Percentiles rank a stretch among this genome's conserved stretches.
Evolutionary conservation across 2,888 invertebrate genomes (phyloP).

Genomic region (Cryptus armator): DNA sequence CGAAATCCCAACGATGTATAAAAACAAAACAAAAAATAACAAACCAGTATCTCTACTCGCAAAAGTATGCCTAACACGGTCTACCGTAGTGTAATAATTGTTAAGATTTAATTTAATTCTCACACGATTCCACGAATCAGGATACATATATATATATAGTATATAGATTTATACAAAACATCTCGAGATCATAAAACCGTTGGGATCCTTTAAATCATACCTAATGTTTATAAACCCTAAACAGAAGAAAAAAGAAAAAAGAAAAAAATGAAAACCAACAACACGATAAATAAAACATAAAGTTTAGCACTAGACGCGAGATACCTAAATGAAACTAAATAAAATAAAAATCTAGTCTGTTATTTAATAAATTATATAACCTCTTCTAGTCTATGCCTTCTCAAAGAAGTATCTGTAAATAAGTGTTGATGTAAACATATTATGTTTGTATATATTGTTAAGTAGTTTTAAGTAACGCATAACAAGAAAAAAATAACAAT

Average conservation of each 20-base stretch:
- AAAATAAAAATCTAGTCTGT: conserved; percentile 68
- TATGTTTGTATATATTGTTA: conserved; percentile 77
- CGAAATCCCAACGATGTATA: conserved; percentile 45
- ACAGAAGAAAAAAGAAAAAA: conserved; percentile 40
- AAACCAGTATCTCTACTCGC: conserved; percentile 51
- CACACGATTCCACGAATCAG: conserved; percentile 63
- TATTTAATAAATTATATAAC: conserved; percentile 68
- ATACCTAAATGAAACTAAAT: conserved; percentile 61
- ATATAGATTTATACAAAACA: conserved; percentile 66
- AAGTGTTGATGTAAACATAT: conserved; percentile 75
- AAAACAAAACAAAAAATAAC: conserved; percentile 20
- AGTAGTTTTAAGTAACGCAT: conserved; percentile 75
- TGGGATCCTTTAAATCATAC: conserved; percentile 64
- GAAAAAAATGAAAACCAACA: conserved; percentile 9
- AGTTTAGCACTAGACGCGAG: conserved; percentile 63
- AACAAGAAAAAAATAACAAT: conserved; percentile 67
- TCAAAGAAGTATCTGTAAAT: conserved; percentile 73
- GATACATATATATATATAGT: conserved; percentile 45
- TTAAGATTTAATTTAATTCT: conserved; percentile 56
- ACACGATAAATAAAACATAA: conserved; percentile 60
- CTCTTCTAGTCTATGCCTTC: conserved; percentile 73
- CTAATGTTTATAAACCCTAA: conserved; percentile 64
- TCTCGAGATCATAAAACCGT: conserved; percentile 65
- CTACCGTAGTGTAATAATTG: conserved; percentile 56
- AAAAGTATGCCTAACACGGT: conserved; percentile 53